Base-by-base conservation (phyloP, 2,888 invertebrate genomes). In the Frankliniella fusca region DNA sequence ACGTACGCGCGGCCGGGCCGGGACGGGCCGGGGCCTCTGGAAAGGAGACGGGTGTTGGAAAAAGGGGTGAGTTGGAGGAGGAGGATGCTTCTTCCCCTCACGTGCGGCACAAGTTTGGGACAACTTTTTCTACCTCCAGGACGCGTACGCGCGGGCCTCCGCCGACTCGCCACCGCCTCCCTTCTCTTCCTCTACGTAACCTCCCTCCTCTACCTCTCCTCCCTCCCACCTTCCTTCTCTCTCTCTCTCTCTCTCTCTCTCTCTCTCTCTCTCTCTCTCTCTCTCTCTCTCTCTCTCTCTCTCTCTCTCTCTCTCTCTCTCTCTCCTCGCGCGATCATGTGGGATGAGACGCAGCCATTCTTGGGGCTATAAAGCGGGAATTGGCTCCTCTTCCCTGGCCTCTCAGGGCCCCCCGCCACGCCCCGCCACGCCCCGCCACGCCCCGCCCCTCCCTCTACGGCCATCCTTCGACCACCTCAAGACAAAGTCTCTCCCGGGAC, bases 311-410 rank as follows among this genome's bases (percentile, higher is more conserved):
- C 18, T n/a, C n/a, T 61, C 18, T 61, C 54, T 12, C 54, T 1
- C 15, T 18, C 8, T 54, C 54, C 54, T 15, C 54, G 38, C 38
- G 61, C 61, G 61, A 61, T 61, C 70, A 76, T 76, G 70, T 76
- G 70, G 70, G 70, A 76, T 76, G 70, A 76, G 27, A 76, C 70
- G 70, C 70, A 27, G 70, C 70, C 70, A 76, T 76, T 76, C 23
- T 76, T 76, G 27, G 23, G 70, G 70, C 70, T 76, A 76, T 76
- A 76, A 76, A 76, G 70, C 70, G 70, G 70, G 70, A 76, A 76
- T 76, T 76, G 70, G 70, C 70, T 76, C 23, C 70, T 23, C 70
- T 7, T 5, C 20, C 61, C 61, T 20, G 38, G 3, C 38, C 38
- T 5, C 38, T 38, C 38, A 2, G 38, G 15, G 38, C 38, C 38